Conservation (phyloP, 2,888 invertebrate species). For the Leptinotarsa tumamoca region DNA sequence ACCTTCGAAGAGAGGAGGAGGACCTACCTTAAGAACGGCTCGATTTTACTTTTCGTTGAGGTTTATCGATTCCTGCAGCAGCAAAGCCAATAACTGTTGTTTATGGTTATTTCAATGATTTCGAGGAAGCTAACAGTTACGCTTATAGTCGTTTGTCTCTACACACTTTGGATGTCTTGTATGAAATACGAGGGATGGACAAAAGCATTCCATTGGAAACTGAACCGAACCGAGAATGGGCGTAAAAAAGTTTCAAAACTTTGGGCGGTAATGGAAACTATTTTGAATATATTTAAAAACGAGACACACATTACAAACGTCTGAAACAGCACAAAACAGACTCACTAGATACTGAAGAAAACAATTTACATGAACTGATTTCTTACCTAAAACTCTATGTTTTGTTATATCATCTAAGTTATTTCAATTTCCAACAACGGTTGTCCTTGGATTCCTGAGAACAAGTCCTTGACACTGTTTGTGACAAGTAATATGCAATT, state of each 20-base stretch:
- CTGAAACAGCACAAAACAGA: no score
- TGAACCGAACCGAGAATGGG: no score
- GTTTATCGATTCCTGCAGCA: conserved; percentile 26
- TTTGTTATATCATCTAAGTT: no score
- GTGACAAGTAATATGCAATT: background rate
- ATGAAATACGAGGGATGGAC: background rate
- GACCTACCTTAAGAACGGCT: conserved; percentile 37
- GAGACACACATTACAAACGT: no score
- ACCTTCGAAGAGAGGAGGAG: background rate
- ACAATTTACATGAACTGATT: no score
- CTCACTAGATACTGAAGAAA: no score
- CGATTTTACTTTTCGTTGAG: conserved; percentile 33
- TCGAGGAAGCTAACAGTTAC: conserved; percentile 8
- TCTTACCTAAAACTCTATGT: no score
- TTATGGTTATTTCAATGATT: conserved; percentile 3
- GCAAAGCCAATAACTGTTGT: background rate
- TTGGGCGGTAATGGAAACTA: no score
- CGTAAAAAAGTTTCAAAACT: no score
- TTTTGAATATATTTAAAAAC: no score
- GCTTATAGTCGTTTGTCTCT: background rate
- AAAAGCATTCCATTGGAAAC: background rate
- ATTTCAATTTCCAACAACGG: no score
- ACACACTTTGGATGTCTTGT: background rate
- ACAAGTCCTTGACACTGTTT: background rate
- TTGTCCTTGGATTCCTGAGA: no score